A percentile compares a stretch with the other conserved stretches of the same genome.
Conservation (phyloP, 92 coral and sea anemone species). For the Bergia sp. region DNA sequence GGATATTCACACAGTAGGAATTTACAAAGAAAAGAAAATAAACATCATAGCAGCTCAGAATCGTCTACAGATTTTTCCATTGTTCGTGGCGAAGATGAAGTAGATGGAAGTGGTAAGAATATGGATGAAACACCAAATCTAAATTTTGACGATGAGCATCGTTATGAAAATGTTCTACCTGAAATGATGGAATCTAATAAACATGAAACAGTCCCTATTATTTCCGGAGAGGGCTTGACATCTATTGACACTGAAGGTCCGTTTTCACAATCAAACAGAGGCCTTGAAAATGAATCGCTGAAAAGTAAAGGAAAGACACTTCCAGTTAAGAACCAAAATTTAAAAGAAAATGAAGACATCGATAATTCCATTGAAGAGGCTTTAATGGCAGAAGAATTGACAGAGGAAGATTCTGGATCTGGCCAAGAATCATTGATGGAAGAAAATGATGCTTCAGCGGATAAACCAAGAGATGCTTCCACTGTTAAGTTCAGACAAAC, state of each 20-base stretch:
- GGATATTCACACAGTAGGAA: not conserved
- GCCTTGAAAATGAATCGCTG: not conserved
- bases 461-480: not conserved
- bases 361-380: not conserved
- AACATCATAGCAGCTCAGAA: not conserved
- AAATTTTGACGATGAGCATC: not conserved
- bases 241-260: not conserved
- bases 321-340: not conserved
- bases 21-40: not conserved
- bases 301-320: not conserved
- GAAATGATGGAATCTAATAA: not conserved
- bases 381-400: constrained; percentile 11
- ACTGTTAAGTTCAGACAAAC: not conserved
- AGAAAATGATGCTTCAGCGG: not conserved
- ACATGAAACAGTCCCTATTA: not conserved
- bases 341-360: not conserved
- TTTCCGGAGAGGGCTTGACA: constrained; percentile 31
- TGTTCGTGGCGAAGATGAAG: not conserved
- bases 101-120: not conserved
- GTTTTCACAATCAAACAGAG: not conserved
- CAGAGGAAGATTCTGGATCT: not conserved
- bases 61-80: not conserved
- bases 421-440: constrained; percentile 3
- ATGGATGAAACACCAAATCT: not conserved
- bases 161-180: not conserved